These are phyloP conservation scores for Taphrorychus bicolor DNA, from an alignment of 2,888 invertebrate genomes.

Conservation along the genomic window DNA sequence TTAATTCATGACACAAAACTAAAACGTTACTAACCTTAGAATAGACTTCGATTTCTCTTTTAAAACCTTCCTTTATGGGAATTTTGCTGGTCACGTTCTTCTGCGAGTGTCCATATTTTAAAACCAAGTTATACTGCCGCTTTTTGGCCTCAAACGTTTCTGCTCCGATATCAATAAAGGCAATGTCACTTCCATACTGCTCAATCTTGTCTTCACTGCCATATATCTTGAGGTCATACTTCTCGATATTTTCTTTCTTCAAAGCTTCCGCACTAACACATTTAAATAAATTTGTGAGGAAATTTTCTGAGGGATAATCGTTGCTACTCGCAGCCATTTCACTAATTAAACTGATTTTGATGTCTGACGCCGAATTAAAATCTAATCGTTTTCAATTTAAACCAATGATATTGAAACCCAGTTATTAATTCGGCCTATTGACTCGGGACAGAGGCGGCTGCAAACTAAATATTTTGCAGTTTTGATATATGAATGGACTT, in stretches of 20 bases:
- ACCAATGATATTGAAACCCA: neutral
- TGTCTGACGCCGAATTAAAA: neutral
- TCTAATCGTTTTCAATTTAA: neutral
- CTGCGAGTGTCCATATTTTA: slow-evolving; percentile 32
- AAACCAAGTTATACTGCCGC: slow-evolving; percentile 30
- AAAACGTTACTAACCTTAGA: slow-evolving; percentile 27
- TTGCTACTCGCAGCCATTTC: neutral
- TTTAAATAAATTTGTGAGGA: slow-evolving; percentile 27
- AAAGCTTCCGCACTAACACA: slow-evolving; percentile 37
- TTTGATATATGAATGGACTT: neutral
- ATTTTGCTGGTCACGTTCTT: slow-evolving; percentile 22
- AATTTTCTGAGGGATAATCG: slow-evolving; percentile 7
- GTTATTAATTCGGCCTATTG: neutral
- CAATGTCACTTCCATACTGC: slow-evolving; percentile 36
- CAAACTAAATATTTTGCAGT: neutral
- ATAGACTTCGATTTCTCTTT: slow-evolving; percentile 33
- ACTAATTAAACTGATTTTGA: neutral
- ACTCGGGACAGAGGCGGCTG: neutral
- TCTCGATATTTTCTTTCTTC: slow-evolving; percentile 34
- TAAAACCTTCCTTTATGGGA: slow-evolving; percentile 25
- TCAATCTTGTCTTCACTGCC: slow-evolving; percentile 35
- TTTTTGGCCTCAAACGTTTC: slow-evolving; percentile 32
- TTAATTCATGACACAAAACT: neutral
- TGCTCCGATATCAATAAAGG: slow-evolving; percentile 34
- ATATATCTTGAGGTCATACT: slow-evolving; percentile 37